Evolutionary conservation across 2,113 vertebrate genomes (phyloP), one percentile per base, ranked within the genome.

Genomic region (Phylloscopus whistleri): DNA sequence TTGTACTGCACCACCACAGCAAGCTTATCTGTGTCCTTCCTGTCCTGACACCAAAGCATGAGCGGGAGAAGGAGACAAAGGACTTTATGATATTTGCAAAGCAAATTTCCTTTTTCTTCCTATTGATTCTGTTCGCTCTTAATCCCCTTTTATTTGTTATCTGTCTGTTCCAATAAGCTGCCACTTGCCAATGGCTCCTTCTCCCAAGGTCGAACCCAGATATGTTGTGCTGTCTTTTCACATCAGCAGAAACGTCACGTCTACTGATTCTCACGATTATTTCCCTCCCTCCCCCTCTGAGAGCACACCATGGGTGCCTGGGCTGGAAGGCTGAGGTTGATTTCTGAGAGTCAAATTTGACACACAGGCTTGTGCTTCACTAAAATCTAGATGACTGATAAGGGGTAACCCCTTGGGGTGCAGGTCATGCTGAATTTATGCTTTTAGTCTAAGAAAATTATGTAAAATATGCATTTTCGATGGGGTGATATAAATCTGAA

Each of bases 111-210:
- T 35, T 88, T 84, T 70, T 66, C 41, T 93, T 75, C 75, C 73
- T 78, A 75, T 82, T 73, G 85, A 90, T 96, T 93, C 62, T 72
- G 26, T 55, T 84, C 1, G 0, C 48, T 84, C 76, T 72, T 87
- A 81, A 92, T 93, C 68, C 55, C 59, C 58, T 78, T 92, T 68
- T 62, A 89, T 95, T 96, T 92, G 66, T 87, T 87, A 76, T 84
- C 79, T 90, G 68, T 87, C 88, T 0, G 0, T 93, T 96, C 63
- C 10, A 9, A 84, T 94, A 59, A 92, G 66, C 80, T 58, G 76
- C 41, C 1, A 1, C 59, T 88, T 76, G 74, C 51, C 4, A 1
- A 41, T 8, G 59, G 58, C 76, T 87, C 17, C 0, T 75, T 90
- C 53, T 75, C 80, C 62, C 92, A 90, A 92, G 89, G 90, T 84